Base-by-base conservation (phyloP, 1,140 invertebrate genomes). In the Drosophila baimaii region DNA sequence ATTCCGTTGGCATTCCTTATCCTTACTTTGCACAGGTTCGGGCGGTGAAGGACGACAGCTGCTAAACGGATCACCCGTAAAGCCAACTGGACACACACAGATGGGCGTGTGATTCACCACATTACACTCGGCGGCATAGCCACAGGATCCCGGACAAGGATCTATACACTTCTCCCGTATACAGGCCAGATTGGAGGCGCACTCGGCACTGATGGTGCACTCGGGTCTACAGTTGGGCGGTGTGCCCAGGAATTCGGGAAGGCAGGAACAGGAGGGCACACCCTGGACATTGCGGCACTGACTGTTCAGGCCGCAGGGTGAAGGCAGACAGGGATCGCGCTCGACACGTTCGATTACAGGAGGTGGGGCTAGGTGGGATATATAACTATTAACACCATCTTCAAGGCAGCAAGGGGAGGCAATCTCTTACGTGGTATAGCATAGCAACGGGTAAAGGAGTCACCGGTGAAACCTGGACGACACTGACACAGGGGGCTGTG, bases 91-190 rank as follows among this genome's bases (percentile, higher is more conserved):
- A 83, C 97, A 97, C 75, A 95, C 95, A 81, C 96, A 97, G 51
- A 96, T 96, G 2, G 96, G 96, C 52, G 95, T 96, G 77, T 97
- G 96, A 88, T 97, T 97, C 12, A 96, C 95, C 2, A 97, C 96
- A 93, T 96, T 95, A 89, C 97, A 98, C 33, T 95, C 93, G n/a
- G 97, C 96, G 43, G 94, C 94, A 72, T 95, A 94, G 17, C 96
- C 97, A 90, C 97, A 98, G 7, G 96, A 95, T 13, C 96, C 96
- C 0, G 95, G 93, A 89, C 97, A 98, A 1, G 97, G 97, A 93
- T 98, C 96, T 2, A 95, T 95, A 91, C 97, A 98, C 83, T 96
- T 96, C 81, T 97, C 95, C 78, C 96, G 95, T 15, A 97, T 94
- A 80, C 97, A 98, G 23, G 96, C 96, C 86, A 95, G 95, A 43